phyloP scores from a whole-genome alignment of 1,140 invertebrate genomes.

The Drosophila ogumai region DNA sequence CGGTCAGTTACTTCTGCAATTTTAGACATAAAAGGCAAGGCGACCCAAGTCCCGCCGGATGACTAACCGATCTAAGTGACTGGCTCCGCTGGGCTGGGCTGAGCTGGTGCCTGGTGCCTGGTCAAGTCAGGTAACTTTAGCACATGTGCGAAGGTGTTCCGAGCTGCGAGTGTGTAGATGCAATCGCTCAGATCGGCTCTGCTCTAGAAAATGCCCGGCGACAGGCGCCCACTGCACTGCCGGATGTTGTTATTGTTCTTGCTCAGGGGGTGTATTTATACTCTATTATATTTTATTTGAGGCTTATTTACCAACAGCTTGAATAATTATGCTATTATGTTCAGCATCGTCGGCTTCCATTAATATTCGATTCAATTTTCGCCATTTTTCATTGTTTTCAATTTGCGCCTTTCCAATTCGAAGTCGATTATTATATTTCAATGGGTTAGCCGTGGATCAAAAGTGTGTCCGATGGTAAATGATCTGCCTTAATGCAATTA shows the following conservation, averaged over 20 bases:
- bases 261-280: constrained; percentile 24
- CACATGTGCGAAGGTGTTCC: constrained; percentile 82
- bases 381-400: constrained; percentile 59
- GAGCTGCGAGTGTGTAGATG: constrained; percentile 61
- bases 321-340: constrained; percentile 70
- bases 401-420: constrained; percentile 68
- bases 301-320: constrained; percentile 28
- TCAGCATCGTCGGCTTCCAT: constrained; percentile 20
- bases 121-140: constrained; percentile 71
- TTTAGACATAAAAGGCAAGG: constrained; percentile 84
- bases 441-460: constrained; percentile 34
- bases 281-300: constrained; percentile 10
- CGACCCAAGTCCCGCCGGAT: constrained; percentile 39
- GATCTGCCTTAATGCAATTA: constrained; percentile 65
- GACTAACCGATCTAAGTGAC: constrained; percentile 41
- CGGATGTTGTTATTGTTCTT: constrained; percentile 71
- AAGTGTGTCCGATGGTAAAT: constrained; percentile 59
- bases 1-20: constrained; percentile 81
- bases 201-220: constrained; percentile 79
- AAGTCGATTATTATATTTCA: constrained; percentile 50
- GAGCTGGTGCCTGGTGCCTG: constrained; percentile 14
- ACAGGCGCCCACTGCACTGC: constrained; percentile 76
- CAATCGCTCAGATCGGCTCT: constrained; percentile 80
- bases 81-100: constrained; percentile 35
- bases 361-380: constrained; percentile 34